Evolutionary conservation across 2,113 vertebrate genomes (phyloP).

Genomic region (Callocephalon fimbriatum): DNA sequence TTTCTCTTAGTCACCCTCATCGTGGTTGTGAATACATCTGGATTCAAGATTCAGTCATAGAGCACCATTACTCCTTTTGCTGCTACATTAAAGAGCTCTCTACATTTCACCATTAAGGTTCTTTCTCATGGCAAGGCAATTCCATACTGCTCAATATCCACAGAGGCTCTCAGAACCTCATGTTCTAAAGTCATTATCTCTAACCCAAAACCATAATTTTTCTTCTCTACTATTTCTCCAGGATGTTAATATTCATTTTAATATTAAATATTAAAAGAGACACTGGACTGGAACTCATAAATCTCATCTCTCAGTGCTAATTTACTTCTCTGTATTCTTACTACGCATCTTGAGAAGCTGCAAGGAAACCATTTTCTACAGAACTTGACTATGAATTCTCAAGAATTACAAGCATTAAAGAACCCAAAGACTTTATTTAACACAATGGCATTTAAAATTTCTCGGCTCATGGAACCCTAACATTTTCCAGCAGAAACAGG

Average conservation of each 20-base stretch:
- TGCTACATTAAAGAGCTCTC: neutral
- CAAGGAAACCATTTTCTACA: neutral
- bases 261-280: conserved; percentile 11
- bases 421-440: neutral
- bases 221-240: neutral
- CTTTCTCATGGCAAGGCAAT: neutral
- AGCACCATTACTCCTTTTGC: neutral
- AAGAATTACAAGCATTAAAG: neutral
- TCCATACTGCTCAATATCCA: neutral
- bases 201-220: neutral
- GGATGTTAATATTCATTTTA: conserved; percentile 5
- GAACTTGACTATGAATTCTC: neutral
- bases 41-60: neutral
- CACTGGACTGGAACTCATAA: neutral
- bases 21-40: neutral
- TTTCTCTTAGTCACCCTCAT: neutral
- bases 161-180: neutral
- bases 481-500: neutral
- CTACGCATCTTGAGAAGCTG: neutral
- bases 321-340: neutral
- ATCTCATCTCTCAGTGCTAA: neutral
- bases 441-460: neutral
- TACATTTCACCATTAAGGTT: neutral
- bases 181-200: neutral
- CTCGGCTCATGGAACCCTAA: neutral